Conservation (phyloP, 2,888 invertebrate genomes). For the Drosophila mimetica region DNA sequence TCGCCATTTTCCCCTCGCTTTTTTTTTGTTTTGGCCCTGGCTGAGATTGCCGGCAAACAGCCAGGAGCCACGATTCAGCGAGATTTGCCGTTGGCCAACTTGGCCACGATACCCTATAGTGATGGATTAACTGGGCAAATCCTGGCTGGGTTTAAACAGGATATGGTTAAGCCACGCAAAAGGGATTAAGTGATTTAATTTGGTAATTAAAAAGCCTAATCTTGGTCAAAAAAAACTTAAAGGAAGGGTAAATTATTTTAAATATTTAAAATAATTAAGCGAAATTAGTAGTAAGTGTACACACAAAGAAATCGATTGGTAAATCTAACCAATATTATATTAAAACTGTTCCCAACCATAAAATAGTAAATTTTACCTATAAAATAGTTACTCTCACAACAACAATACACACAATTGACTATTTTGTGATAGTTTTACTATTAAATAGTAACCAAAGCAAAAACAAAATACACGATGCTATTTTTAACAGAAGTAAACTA, state of each 20-base stretch:
- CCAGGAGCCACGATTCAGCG: conserved; percentile 7
- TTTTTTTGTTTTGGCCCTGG: conserved; percentile 5
- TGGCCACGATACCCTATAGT: conserved; percentile 15
- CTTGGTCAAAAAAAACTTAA: background rate
- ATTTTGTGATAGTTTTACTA: no score
- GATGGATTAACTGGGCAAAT: background rate
- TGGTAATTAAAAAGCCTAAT: background rate
- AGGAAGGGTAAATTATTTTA: background rate
- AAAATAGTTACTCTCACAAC: no score
- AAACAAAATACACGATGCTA: no score
- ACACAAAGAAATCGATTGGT: no score
- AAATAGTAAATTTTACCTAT: no score
- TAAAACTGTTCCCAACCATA: no score
- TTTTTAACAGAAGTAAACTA: no score
- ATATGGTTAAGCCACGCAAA: conserved; percentile 3
- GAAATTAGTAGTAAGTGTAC: no score
- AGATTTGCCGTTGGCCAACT: conserved; percentile 20
- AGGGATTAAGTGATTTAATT: background rate
- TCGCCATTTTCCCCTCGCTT: conserved; percentile 1
- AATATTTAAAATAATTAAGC: background rate
- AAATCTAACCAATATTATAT: no score
- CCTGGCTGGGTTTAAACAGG: conserved; percentile 14
- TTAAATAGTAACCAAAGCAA: no score
- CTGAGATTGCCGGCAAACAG: conserved; percentile 34
- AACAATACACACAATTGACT: no score